Evolutionary conservation across 1,140 invertebrate genomes (phyloP).

Genomic region (Drosophila lowei): DNA sequence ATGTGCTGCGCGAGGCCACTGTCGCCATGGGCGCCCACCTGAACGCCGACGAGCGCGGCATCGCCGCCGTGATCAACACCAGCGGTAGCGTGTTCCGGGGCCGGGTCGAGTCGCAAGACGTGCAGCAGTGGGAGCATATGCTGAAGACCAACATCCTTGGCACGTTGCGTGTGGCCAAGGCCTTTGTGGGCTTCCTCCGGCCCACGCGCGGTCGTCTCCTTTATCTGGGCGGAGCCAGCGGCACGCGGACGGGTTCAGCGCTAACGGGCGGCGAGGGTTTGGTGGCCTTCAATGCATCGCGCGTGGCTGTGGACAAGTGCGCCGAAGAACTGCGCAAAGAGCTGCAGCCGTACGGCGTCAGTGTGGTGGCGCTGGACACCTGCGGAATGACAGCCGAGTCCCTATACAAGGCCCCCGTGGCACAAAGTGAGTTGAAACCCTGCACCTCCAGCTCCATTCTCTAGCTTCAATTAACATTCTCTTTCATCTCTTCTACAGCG

Average conservation of each 20-base stretch:
- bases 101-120: slow-evolving; percentile 88
- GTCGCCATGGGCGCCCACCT: slow-evolving; percentile 90
- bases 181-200: slow-evolving; percentile 88
- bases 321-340: slow-evolving; percentile 88
- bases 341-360: slow-evolving; percentile 87
- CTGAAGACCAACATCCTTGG: slow-evolving; percentile 90
- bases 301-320: slow-evolving; percentile 89
- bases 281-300: slow-evolving; percentile 88
- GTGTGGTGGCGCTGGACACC: slow-evolving; percentile 90
- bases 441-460: background rate
- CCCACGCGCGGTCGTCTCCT: slow-evolving; percentile 85
- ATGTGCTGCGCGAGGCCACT: slow-evolving; percentile 90
- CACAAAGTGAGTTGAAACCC: slow-evolving; percentile 83
- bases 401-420: slow-evolving; percentile 85
- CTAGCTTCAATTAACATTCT: background rate
- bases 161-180: slow-evolving; percentile 88
- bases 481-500: slow-evolving; percentile 28
- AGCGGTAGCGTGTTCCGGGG: slow-evolving; percentile 88
- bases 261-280: slow-evolving; percentile 84
- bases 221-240: slow-evolving; percentile 84
- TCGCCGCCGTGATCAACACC: slow-evolving; percentile 92
- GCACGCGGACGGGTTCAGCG: slow-evolving; percentile 9
- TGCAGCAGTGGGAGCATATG: slow-evolving; percentile 90
- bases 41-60: slow-evolving; percentile 91
- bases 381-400: slow-evolving; percentile 87